Evolutionary conservation across 2,113 vertebrate genomes (phyloP), one percentile per base, ranked within the genome.

Genomic region (Ictidomys tridecemlineatus): DNA sequence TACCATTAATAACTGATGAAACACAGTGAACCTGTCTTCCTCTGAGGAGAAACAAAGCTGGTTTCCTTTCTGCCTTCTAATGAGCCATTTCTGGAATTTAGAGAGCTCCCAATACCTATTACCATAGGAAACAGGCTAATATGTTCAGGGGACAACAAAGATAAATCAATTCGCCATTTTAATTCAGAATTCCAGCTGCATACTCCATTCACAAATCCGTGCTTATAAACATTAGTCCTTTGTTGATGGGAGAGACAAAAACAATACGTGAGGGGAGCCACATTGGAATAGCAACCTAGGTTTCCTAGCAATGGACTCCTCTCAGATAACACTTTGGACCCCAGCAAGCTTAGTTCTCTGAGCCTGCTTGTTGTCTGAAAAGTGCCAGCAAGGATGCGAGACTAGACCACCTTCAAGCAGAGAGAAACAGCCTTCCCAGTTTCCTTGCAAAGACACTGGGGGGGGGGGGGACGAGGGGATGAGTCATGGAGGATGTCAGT

Each of bases 201-300:
- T 65, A 24, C 20, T 90, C 74, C 45, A 78, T 94, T 88, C 85
- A 91, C 48, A 93, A 86, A 91, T 76, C 67, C 83, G 37, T 51
- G 77, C 72, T 96, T 78, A n/a, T 83, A 84, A 96, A 93, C 42
- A 83, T 28, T 8, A 85, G 65, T 87, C 20, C 48, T 91, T 92
- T 85, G 73, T 63, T 92, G 63, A 63, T 14, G 30, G 34, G n/a
- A 56, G 32, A 95, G 34, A 87, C 37, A 48, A 39, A 53, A 74
- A 74, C 91, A 65, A 34, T 6, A 76, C 30, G 65, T 78, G 5
- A 42, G n/a, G 32, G 32, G 34, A 86, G 14, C 22, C 30, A 79
- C 32, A 48, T 26, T 70, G 63, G 37, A 89, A 61, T 8, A 86
- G 78, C 63, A 93, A 61, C 5, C 13, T 53, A 45, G 39, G 56